Conservation (phyloP, 2,888 invertebrate species). For the Petrophora chlorosata region DNA sequence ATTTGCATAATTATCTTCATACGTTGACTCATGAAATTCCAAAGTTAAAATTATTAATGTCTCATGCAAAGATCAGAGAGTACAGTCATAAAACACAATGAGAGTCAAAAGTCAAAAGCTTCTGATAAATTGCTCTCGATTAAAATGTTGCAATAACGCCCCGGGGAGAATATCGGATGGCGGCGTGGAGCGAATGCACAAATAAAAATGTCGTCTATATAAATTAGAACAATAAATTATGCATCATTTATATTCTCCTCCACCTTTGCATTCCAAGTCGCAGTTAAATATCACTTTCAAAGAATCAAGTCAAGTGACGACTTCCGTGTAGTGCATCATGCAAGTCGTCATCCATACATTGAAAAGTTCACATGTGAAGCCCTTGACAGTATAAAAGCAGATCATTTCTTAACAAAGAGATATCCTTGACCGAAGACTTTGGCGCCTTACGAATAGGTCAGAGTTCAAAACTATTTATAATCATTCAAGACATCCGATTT, state of each 20-base stretch:
- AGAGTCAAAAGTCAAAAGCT: constrained; percentile 18
- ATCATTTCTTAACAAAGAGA: constrained; percentile 45
- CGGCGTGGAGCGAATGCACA: constrained; percentile 25
- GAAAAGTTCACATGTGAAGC: constrained; percentile 29
- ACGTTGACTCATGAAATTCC: constrained; percentile 18
- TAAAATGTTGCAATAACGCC: constrained; percentile 28
- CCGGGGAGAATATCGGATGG: constrained; percentile 26
- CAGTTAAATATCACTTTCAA: constrained; percentile 8
- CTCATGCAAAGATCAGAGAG: no score
- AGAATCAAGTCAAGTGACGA: constrained; percentile 7
- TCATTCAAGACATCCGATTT: constrained; percentile 56
- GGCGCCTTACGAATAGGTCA: constrained; percentile 46
- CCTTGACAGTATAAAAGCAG: constrained; percentile 47
- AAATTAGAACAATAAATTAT: constrained; percentile 34
- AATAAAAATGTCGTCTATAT: constrained; percentile 37
- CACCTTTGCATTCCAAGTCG: background rate
- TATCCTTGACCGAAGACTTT: constrained; percentile 62
- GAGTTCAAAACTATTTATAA: constrained; percentile 67
- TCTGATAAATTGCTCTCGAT: constrained; percentile 27
- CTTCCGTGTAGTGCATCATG: constrained; percentile 18
- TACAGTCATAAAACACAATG: constrained; percentile 17
- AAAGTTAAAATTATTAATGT: no score
- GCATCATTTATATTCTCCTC: constrained; percentile 13
- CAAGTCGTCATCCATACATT: constrained; percentile 6
- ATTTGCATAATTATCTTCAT: constrained; percentile 49